These are phyloP conservation scores for Drosophila lowei DNA, from an alignment of 1,140 invertebrate species.

Conservation along the genomic window DNA sequence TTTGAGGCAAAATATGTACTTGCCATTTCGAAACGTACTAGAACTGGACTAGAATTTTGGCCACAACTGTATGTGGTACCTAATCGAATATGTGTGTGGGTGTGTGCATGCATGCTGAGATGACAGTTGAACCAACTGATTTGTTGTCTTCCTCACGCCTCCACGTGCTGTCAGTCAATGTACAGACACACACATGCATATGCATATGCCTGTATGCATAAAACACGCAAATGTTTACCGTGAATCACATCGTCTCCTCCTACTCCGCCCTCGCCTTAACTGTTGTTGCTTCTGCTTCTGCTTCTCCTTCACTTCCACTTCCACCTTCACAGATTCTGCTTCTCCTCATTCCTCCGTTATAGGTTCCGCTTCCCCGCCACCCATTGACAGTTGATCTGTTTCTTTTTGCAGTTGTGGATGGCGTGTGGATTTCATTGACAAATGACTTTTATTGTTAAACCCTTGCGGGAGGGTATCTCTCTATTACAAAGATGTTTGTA, in stretches of 20 bases:
- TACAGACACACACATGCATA: no score
- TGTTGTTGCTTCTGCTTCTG: no score
- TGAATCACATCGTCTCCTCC: not conserved
- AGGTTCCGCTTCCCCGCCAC: no score
- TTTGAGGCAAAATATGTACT: no score
- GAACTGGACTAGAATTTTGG: not conserved
- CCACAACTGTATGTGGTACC: not conserved
- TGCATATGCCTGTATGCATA: conserved; percentile 4
- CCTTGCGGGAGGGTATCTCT: conserved; percentile 8
- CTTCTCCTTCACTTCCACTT: not conserved
- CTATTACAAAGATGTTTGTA: no score
- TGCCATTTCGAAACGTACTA: no score
- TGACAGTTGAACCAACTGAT: conserved; percentile 11
- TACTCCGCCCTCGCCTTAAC: no score
- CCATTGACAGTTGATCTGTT: no score
- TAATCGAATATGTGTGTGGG: not conserved
- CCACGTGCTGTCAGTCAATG: conserved; percentile 12
- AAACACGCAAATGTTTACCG: conserved; percentile 32
- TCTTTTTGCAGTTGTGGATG: conserved; percentile 7
- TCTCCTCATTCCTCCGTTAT: no score
- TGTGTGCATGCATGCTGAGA: conserved; percentile 1
- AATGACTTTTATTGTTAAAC: conserved; percentile 42
- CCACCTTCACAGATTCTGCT: not conserved
- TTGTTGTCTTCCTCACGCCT: conserved; percentile 20
- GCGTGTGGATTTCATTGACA: conserved; percentile 44